Base-by-base conservation (phyloP, 2,888 invertebrate genomes). In the Cerceris rybyensis region DNA sequence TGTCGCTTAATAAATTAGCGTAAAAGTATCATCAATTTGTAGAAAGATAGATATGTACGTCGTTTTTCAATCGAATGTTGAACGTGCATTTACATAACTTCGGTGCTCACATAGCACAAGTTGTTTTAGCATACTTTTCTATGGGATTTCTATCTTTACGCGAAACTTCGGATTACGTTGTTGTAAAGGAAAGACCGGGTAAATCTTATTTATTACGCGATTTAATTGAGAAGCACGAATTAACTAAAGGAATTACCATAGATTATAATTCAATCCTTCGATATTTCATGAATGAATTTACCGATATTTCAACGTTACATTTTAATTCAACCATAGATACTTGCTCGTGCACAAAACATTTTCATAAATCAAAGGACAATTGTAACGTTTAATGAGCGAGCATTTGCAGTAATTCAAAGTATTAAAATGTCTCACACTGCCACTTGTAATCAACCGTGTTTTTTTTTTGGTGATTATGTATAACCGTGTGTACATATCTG, bases 401-500 rank as follows among this genome's bases (percentile, higher is more conserved):
- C 39, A 65, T 55, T 67, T 50, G n/a, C 16, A 43, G 46, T 42
- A 39, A 67, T 71, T 59, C 50, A 17, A 50, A 64, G 66, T 76
- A 70, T 61, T 59, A n/a, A 75, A 72, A 69, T 49, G 55, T 50
- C 50, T 54, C 55, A 50, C 57, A 72, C 63, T 77, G 71, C 67
- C 76, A 71, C 28, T 28, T 52, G 43, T 65, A 70, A 78, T 77
- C 77, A 55, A 58, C 77, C 28, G 4, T 28, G 71, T 41, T 17
- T 66, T 17, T 17, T 42, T 55, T 66, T 67, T 42, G 69, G 43
- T 74, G 54, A 69, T 72, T 70, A 65, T 41, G 41, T 59, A 54
- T 63, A 63, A 73, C 55, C 66, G 28, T 70, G 55, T 78, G 63
- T 75, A 75, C 74, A 70, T 80, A 80, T 70, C 63, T 80, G 61